Percentiles rank a stretch among this genome's conserved stretches.
Conservation (phyloP, 2,888 invertebrate species). For the Drosophila engyochracea region DNA sequence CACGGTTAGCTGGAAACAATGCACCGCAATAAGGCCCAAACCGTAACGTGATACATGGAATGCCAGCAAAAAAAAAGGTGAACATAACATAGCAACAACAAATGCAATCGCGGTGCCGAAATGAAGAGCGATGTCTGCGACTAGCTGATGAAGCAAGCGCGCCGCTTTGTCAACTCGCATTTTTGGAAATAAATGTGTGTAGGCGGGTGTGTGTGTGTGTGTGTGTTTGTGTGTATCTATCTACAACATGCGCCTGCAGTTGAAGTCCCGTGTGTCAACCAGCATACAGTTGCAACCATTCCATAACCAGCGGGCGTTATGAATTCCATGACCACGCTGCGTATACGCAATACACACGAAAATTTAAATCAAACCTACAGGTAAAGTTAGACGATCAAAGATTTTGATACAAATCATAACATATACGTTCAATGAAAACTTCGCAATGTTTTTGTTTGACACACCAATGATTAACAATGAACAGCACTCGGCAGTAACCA, state of each 20-base stretch:
- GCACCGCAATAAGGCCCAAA: slow-evolving; percentile 54
- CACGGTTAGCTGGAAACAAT: slow-evolving; percentile 62
- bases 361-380: not conserved
- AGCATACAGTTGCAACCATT: slow-evolving; percentile 18
- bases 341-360: slow-evolving; percentile 19
- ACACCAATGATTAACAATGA: not conserved
- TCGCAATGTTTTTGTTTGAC: not conserved
- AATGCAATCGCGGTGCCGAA: slow-evolving; percentile 40
- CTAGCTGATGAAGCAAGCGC: slow-evolving; percentile 54
- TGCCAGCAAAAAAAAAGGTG: slow-evolving; percentile 1
- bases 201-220: not conserved
- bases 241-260: slow-evolving; percentile 11
- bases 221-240: slow-evolving; percentile 2
- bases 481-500: not conserved
- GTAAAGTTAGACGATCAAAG: not conserved
- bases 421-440: slow-evolving; percentile 9
- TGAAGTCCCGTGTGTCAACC: slow-evolving; percentile 8
- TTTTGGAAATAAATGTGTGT: slow-evolving; percentile 16
- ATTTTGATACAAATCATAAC: slow-evolving; percentile 11
- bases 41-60: slow-evolving; percentile 36
- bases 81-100: slow-evolving; percentile 11
- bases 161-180: slow-evolving; percentile 32
- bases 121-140: slow-evolving; percentile 51
- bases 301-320: slow-evolving; percentile 39
- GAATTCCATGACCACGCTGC: slow-evolving; percentile 18